Evolutionary conservation across 2,888 invertebrate species (phyloP).

Genomic region (Gymnocheta viridis): DNA sequence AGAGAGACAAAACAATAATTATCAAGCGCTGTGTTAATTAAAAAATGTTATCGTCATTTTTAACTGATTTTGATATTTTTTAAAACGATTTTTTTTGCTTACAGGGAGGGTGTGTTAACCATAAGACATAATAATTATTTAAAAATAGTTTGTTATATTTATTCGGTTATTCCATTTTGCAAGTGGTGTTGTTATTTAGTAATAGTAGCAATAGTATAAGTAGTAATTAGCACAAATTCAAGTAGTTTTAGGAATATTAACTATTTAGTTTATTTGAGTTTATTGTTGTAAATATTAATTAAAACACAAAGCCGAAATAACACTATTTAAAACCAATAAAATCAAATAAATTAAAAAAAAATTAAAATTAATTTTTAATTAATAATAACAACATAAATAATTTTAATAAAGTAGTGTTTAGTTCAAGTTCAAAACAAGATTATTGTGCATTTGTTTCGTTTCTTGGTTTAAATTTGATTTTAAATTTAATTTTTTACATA

Average conservation of each 20-base stretch:
- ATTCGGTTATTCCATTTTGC: slow-evolving; percentile 50
- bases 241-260: slow-evolving; percentile 38
- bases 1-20: slow-evolving; percentile 20
- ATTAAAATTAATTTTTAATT: background rate
- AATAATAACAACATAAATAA: slow-evolving; percentile 15
- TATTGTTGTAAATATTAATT: slow-evolving; percentile 42
- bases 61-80: slow-evolving; percentile 13
- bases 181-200: slow-evolving; percentile 50
- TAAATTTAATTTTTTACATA: background rate
- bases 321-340: slow-evolving; percentile 34
- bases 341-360: slow-evolving; percentile 12
- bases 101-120: slow-evolving; percentile 81
- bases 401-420: slow-evolving; percentile 24
- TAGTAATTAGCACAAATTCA: slow-evolving; percentile 34
- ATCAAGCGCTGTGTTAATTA: slow-evolving; percentile 38
- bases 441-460: slow-evolving; percentile 53
- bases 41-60: slow-evolving; percentile 34
- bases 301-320: slow-evolving; percentile 45
- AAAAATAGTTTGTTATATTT: slow-evolving; percentile 33
- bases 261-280: slow-evolving; percentile 32
- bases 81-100: slow-evolving; percentile 44
- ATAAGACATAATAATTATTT: slow-evolving; percentile 80
- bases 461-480: slow-evolving; percentile 38
- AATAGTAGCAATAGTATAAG: slow-evolving; percentile 30
- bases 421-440: slow-evolving; percentile 49